These are phyloP conservation scores for Atractosteus spatula DNA, from an alignment of 2,113 vertebrate genomes.

Conservation along the genomic window DNA sequence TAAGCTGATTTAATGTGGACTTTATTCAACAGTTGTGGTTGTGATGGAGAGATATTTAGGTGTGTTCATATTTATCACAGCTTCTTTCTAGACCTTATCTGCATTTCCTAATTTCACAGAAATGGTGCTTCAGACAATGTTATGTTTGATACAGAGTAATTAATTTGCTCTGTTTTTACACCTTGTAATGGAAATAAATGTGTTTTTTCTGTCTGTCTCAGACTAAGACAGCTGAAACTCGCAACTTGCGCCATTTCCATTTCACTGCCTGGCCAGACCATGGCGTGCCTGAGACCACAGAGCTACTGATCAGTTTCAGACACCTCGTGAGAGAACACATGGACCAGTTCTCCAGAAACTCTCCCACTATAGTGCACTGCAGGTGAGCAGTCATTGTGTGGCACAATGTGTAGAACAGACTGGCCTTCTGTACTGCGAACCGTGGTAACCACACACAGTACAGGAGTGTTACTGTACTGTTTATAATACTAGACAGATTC, in stretches of 20 bases:
- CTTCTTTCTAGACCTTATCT: not conserved
- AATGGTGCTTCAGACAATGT: no score
- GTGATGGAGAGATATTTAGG: not conserved
- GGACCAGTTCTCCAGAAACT: conserved; percentile 72
- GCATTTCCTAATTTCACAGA: not conserved
- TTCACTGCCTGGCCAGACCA: conserved; percentile 97
- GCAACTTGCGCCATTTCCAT: conserved; percentile 87
- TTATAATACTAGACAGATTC: no score
- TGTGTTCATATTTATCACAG: not conserved
- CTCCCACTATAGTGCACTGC: conserved; percentile 90
- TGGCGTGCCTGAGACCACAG: conserved; percentile 84
- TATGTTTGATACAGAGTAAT: no score
- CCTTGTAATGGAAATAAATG: not conserved
- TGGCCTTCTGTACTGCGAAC: no score
- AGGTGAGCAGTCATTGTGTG: conserved; percentile 62
- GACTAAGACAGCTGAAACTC: conserved; percentile 76
- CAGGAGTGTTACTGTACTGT: no score
- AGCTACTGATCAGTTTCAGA: conserved; percentile 89
- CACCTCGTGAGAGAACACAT: conserved; percentile 87
- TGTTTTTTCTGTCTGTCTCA: conserved; percentile 39
- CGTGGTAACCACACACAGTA: no score
- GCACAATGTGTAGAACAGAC: no score
- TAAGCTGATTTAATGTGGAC: no score
- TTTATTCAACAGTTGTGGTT: no score
- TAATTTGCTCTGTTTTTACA: not conserved